Evolutionary conservation across 2,888 invertebrate genomes (phyloP).

Genomic region (Clostera curtula): DNA sequence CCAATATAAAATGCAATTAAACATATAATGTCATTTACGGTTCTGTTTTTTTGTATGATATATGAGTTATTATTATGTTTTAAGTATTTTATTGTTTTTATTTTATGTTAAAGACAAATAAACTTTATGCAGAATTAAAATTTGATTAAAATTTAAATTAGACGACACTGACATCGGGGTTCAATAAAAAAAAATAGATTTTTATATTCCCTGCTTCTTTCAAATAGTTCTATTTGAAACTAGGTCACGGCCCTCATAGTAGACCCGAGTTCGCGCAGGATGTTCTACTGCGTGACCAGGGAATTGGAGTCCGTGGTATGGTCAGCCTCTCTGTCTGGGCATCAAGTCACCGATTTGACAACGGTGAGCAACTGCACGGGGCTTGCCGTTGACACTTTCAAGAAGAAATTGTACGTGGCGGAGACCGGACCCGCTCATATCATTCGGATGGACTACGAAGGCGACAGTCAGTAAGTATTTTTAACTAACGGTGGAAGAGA

Average conservation of each 20-base stretch:
- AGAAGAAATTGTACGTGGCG: conserved; percentile 81
- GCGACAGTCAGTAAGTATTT: conserved; percentile 36
- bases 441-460: conserved; percentile 53
- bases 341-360: conserved; percentile 48
- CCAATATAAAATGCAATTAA: too few species aligned
- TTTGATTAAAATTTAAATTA: too few species aligned
- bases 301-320: conserved; percentile 65
- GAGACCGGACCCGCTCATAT: conserved; percentile 73
- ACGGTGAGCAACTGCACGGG: conserved; percentile 51
- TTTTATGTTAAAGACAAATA: too few species aligned
- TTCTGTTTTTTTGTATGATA: too few species aligned
- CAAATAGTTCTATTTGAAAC: too few species aligned
- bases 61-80: too few species aligned
- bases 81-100: too few species aligned
- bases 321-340: conserved; percentile 72
- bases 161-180: too few species aligned
- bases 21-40: too few species aligned
- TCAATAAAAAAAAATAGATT: too few species aligned
- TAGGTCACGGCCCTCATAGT: conserved; percentile 77
- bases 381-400: conserved; percentile 64
- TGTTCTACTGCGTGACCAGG: conserved; percentile 75
- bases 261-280: conserved; percentile 74
- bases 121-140: too few species aligned
- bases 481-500: not conserved
- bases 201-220: too few species aligned